A percentile compares a stretch with the other conserved stretches of the same genome.
Conservation (phyloP, 2,797 vertebrate genomes). For the Menidia menidia region DNA sequence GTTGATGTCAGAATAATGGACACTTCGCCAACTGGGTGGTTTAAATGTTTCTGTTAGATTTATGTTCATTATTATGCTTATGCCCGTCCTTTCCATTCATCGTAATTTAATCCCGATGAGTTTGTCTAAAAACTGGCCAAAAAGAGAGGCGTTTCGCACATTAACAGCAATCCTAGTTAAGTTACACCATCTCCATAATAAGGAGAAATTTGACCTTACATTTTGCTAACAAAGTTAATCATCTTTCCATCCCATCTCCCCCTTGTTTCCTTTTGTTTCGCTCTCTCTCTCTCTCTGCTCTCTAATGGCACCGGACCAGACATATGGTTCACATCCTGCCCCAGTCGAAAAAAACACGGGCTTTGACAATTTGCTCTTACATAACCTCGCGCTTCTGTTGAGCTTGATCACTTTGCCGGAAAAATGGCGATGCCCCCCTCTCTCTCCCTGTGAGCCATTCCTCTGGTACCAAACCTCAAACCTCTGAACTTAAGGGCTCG, state of each 20-base stretch:
- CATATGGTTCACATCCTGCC: constrained; percentile 43
- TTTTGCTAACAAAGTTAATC: constrained; percentile 29
- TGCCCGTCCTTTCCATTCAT: no score
- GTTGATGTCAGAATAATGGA: no score
- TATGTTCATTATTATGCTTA: not conserved
- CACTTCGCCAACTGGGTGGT: not conserved
- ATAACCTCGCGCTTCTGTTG: constrained; percentile 36
- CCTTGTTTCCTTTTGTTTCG: constrained; percentile 26
- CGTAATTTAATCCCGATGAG: no score
- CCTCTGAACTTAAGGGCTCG: constrained; percentile 39
- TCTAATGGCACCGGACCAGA: constrained; percentile 12
- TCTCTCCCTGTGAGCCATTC: constrained; percentile 27
- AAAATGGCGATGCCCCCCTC: constrained; percentile 15
- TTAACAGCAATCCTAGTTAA: not conserved
- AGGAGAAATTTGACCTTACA: constrained; percentile 29
- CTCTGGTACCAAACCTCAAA: constrained; percentile 40
- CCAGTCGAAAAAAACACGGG: constrained; percentile 16
- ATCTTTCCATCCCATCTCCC: constrained; percentile 20
- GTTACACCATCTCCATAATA: not conserved
- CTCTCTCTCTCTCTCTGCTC: constrained; percentile 11
- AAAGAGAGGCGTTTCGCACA: not conserved
- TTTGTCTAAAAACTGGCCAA: no score
- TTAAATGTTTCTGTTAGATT: not conserved
- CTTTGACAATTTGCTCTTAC: constrained; percentile 45
- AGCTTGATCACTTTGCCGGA: constrained; percentile 30